Evolutionary conservation across 2,113 vertebrate genomes (phyloP), one percentile per base, ranked within the genome.

Genomic region (Leptocoma aspasia): DNA sequence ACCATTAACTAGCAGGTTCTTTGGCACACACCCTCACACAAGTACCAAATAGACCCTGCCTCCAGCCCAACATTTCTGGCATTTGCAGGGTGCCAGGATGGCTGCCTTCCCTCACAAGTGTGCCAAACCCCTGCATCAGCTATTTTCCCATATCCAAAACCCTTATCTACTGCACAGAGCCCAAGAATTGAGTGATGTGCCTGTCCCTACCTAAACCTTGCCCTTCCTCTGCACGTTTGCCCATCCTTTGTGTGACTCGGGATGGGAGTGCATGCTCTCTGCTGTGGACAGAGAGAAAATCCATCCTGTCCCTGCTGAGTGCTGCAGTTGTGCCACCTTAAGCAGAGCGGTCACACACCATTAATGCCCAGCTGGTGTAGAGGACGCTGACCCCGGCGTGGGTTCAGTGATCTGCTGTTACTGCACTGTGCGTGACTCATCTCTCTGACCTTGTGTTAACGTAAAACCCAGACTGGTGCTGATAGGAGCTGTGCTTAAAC

Each of bases 91-190:
- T 57, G 41, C 31, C 35, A 44, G 61, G 33, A 33, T 1, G 10
- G 37, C 70, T 82, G 31, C 7, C 41, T 64, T 71, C 50, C 33
- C 60, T n/a, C 9, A 0, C 0, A 1, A 8, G 4, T 2, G 1
- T 71, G 33, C 37, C 53, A 49, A 28, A 28, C 7, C 52, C 33
- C 49, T 28, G 5, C 13, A 54, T 27, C 47, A 64, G 18, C 60
- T 75, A 5, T 41, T 57, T 64, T 42, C 26, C 39, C 3, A 0
- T 9, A 39, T 13, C 39, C 2, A 0, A 79, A 79, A 3, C 30
- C 9, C 15, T 10, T 8, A 33, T 2, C 22, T 33, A 13, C 42
- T 16, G 19, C 50, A 31, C 54, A 33, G 73, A 61, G 28, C 49
- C 63, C 37, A 14, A 4, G 41, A 77, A 31, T 1, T 0, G 35